These are phyloP conservation scores for Alosa alosa DNA, from an alignment of 2,113 vertebrate genomes.

Conservation along the genomic window DNA sequence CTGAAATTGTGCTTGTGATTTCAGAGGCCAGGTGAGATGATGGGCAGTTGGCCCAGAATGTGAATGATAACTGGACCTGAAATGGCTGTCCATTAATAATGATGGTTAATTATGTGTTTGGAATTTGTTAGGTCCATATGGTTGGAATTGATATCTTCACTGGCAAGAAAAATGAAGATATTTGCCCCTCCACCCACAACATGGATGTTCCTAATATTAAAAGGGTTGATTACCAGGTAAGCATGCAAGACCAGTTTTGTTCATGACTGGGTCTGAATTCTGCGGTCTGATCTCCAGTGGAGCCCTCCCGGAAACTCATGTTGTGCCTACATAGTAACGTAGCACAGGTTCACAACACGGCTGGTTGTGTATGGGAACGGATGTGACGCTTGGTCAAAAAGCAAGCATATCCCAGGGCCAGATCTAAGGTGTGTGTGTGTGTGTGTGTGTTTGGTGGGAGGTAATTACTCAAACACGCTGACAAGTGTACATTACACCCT, in stretches of 20 bases:
- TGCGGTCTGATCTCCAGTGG: too few relatives aligned
- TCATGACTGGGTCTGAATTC: too few relatives aligned
- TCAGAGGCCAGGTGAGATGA: neutral
- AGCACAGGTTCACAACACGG: too few relatives aligned
- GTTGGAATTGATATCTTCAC: slow-evolving; percentile 91
- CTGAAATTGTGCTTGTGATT: neutral
- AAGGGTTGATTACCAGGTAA: slow-evolving; percentile 87
- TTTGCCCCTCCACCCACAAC: slow-evolving; percentile 94
- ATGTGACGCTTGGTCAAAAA: too few relatives aligned
- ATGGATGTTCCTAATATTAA: slow-evolving; percentile 91
- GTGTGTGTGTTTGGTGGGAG: too few relatives aligned
- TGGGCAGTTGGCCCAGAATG: neutral
- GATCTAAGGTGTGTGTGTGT: too few relatives aligned
- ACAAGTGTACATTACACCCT: too few relatives aligned
- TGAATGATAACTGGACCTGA: neutral
- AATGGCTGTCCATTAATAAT: neutral
- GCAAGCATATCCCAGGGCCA: too few relatives aligned
- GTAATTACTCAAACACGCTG: too few relatives aligned
- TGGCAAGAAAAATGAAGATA: slow-evolving; percentile 90
- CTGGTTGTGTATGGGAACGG: too few relatives aligned
- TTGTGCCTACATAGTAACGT: too few relatives aligned
- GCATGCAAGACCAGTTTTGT: slow-evolving; percentile 20
- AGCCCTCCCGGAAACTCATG: too few relatives aligned
- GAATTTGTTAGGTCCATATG: slow-evolving; percentile 80
- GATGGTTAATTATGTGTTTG: neutral